A percentile compares a stretch with the other conserved stretches of the same genome.
Conservation (phyloP, 2,888 invertebrate species). For the Melolontha melolontha region DNA sequence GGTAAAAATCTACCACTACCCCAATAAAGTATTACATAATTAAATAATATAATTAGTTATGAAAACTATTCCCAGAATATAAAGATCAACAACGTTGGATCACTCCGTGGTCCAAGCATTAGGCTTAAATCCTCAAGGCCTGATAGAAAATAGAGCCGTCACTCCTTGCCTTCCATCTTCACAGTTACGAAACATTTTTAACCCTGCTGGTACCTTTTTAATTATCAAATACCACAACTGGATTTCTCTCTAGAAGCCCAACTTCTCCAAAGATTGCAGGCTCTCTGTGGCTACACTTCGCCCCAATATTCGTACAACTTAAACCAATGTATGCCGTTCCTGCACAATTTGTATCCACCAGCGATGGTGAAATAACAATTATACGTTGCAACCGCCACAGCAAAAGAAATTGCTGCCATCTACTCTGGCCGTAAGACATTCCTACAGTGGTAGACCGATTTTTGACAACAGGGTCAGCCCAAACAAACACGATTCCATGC, state of each 20-base stretch:
- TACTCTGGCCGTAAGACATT: constrained; percentile 58
- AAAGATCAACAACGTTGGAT: constrained; percentile 51
- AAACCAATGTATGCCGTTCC: constrained; percentile 51
- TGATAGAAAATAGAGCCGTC: constrained; percentile 62
- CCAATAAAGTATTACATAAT: too few species aligned
- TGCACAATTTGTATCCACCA: constrained; percentile 54
- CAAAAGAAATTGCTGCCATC: constrained; percentile 60
- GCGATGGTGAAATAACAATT: constrained; percentile 58
- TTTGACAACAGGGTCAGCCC: constrained; percentile 56
- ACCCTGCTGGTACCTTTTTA: constrained; percentile 58
- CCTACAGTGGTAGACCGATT: constrained; percentile 57
- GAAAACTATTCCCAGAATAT: constrained; percentile 49
- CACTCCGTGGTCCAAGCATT: constrained; percentile 58
- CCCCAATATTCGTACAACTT: constrained; percentile 54
- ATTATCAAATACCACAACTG: constrained; percentile 57
- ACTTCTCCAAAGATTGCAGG: constrained; percentile 68
- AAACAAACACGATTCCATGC: constrained; percentile 55
- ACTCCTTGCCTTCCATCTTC: constrained; percentile 61
- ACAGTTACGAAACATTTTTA: constrained; percentile 59
- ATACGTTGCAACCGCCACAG: constrained; percentile 61
- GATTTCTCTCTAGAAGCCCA: constrained; percentile 64
- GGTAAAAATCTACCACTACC: too few species aligned
- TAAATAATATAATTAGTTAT: too few species aligned
- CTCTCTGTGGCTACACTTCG: constrained; percentile 65
- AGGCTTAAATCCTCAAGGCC: constrained; percentile 57